Evolutionary conservation across 1,140 invertebrate genomes (phyloP).

Genomic region (Ceratosolen fusciceps): DNA sequence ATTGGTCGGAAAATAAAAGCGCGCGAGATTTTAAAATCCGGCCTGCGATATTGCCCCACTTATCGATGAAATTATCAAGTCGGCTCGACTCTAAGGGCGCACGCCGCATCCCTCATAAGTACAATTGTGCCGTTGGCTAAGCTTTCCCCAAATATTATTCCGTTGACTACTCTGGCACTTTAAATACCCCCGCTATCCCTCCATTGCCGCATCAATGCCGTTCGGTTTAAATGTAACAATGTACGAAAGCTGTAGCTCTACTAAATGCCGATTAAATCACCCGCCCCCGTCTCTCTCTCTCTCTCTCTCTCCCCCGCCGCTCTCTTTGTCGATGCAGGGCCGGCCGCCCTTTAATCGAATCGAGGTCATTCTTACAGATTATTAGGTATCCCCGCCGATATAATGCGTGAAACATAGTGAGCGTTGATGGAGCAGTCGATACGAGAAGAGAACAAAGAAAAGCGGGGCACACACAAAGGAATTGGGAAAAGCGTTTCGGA

Average conservation of each 20-base stretch:
- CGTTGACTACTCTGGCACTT: neutral
- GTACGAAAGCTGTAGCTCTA: too few relatives aligned
- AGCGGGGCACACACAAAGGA: slow-evolving; percentile 1
- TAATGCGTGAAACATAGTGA: neutral
- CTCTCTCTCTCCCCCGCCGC: too few relatives aligned
- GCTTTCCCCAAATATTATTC: too few relatives aligned
- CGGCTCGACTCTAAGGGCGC: neutral
- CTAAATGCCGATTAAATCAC: neutral
- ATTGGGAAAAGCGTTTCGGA: slow-evolving; percentile 13
- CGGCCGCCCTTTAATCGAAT: neutral
- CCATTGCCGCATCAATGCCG: too few relatives aligned
- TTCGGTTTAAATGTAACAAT: neutral
- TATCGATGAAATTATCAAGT: neutral
- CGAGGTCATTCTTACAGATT: neutral
- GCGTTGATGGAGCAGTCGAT: neutral
- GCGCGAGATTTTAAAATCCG: neutral
- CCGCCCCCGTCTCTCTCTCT: too few relatives aligned
- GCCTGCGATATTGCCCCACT: neutral
- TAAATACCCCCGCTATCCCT: neutral
- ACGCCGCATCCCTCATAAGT: neutral
- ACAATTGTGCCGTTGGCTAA: too few relatives aligned
- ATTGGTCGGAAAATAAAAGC: neutral
- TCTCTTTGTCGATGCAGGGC: neutral
- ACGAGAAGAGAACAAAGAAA: slow-evolving; percentile 15
- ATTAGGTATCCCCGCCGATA: neutral